Evolutionary conservation across 1,140 invertebrate species (phyloP).

Genomic region (Solen grandis): DNA sequence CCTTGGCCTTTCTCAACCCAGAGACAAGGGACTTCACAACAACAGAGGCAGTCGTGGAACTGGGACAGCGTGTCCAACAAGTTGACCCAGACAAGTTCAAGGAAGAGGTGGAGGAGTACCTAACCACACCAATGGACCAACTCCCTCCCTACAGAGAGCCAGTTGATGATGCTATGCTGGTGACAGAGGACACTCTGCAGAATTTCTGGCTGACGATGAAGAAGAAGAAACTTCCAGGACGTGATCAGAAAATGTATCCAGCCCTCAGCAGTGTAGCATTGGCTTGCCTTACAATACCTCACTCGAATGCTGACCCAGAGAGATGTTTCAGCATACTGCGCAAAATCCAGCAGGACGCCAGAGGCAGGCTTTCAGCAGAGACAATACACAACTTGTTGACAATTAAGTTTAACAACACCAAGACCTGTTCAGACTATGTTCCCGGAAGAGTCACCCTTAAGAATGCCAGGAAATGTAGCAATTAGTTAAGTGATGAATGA

Average conservation of each 20-base stretch:
- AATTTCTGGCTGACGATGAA: not conserved
- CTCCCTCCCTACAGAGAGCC: not conserved
- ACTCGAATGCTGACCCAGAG: constrained; percentile 28
- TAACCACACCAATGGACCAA: not conserved
- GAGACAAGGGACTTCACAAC: not conserved
- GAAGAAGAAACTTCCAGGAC: no score
- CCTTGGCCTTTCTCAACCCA: no score
- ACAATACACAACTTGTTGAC: not conserved
- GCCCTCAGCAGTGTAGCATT: no score
- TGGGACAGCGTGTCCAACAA: not conserved
- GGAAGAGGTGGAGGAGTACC: not conserved
- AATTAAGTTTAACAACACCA: not conserved
- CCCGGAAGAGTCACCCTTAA: no score
- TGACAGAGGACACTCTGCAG: not conserved
- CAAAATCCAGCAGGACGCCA: constrained; percentile 16
- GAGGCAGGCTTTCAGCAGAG: not conserved
- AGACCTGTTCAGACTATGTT: not conserved
- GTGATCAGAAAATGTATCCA: no score
- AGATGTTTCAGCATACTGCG: constrained; percentile 20
- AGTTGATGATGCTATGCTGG: not conserved
- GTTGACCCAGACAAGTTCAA: not conserved
- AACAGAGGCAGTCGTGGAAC: not conserved
- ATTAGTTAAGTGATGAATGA: not conserved
- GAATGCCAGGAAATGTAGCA: not conserved
- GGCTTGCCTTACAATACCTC: not conserved